Base-by-base conservation (phyloP, 2,113 vertebrate species). In the Cyrtonyx montezumae region DNA sequence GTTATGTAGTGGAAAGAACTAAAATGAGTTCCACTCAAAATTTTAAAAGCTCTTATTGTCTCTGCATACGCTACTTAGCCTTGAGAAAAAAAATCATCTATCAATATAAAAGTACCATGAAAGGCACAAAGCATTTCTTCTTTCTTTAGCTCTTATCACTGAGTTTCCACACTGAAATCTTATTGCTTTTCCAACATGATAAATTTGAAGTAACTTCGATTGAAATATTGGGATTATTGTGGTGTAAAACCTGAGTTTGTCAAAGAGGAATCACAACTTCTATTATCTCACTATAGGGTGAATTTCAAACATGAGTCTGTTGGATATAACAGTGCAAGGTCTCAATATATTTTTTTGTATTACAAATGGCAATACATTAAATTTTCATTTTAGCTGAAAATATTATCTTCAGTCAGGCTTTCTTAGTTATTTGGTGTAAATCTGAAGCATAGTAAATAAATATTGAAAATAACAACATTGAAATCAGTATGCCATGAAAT, bases 1-100 rank as follows among this genome's bases (percentile, higher is more conserved):
- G 63, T 96, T 96, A 96, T 85, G 81, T 92, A 97, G 91, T 89
- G 69, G 78, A 96, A 97, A 96, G n/a, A 1, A 61, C 94, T 91
- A 86, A 96, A 93, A 93, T 75, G 88, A 95, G 68, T 87, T 96
- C 93, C 55, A 81, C 48, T 96, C 70, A 88, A 93, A 84, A 87
- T 96, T 94, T 84, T 87, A 94, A 93, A 96, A 95, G 85, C 68
- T 93, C 74, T 37, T 93, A 88, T 90, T 92, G 56, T 83, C 75
- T 53, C 76, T 85, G 42, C 75, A 87, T 79, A 53, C 1, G 5
- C 73, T 84, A 62, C 55, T 96, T 94, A 95, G 84, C 78, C 93
- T 96, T 93, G 67, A 91, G 89, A 87, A 84, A 93, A 91, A 83
- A 93, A 97, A 84, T 36, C 70, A 91, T 94, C 71, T 86, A 93